Percentiles rank a stretch among this genome's conserved stretches.
These are phyloP conservation scores for Crocidura indochinensis DNA, from an alignment of 2,797 vertebrate genomes.

Conservation along the genomic window DNA sequence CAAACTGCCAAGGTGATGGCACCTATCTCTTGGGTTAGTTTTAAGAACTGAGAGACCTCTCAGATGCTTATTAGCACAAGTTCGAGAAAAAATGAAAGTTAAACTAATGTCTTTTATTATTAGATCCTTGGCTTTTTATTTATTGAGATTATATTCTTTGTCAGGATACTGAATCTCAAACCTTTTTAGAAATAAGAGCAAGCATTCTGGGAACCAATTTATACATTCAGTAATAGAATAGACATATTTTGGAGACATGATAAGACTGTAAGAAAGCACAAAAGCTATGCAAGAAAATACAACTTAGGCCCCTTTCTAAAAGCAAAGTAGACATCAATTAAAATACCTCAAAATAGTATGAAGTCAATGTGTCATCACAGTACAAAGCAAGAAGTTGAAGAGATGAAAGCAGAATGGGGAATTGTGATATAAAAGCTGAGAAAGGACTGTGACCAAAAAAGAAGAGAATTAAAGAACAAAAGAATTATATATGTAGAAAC, in stretches of 20 bases:
- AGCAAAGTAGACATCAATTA: not conserved
- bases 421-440: not conserved
- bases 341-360: not conserved
- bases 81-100: not conserved
- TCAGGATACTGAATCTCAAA: constrained; percentile 22
- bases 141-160: not conserved
- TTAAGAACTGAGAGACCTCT: not conserved
- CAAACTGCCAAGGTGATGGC: not conserved
- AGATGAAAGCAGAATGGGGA: not conserved
- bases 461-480: not conserved
- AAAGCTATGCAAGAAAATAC: constrained; percentile 4
- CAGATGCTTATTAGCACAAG: not conserved
- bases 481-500: not conserved
- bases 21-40: not conserved
- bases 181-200: constrained; percentile 7
- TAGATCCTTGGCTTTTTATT: not conserved
- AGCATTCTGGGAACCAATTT: constrained; percentile 8
- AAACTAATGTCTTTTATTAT: constrained; percentile 10
- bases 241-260: constrained; percentile 21
- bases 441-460: not conserved
- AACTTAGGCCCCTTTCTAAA: not conserved
- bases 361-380: too few species aligned
- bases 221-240: not conserved
- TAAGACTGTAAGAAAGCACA: not conserved
- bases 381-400: too few species aligned